Evolutionary conservation across 2,113 vertebrate genomes (phyloP).

Genomic region (Sebastes fasciatus): DNA sequence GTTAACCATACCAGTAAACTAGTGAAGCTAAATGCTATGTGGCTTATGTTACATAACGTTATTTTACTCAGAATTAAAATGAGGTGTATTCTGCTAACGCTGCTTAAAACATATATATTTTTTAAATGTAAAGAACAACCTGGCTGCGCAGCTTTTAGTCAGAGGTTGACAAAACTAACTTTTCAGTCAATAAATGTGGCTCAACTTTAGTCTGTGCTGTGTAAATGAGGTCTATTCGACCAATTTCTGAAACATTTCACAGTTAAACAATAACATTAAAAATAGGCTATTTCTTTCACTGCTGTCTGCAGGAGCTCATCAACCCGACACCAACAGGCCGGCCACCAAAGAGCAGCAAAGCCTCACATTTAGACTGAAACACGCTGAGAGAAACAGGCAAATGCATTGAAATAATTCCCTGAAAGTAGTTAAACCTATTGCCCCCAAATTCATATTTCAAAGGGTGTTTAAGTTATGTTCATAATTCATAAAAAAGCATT

Average conservation of each 20-base stretch:
- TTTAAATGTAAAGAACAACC: too few relatives aligned
- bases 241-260: neutral
- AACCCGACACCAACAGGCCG: neutral
- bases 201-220: neutral
- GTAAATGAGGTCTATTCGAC: neutral
- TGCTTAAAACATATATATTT: neutral
- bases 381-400: neutral
- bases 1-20: neutral
- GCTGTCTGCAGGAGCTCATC: neutral
- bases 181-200: neutral
- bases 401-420: neutral
- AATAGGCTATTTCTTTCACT: neutral
- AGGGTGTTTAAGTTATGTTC: slow-evolving; percentile 22
- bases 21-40: neutral
- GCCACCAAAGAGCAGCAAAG: neutral
- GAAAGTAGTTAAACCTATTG: neutral
- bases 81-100: neutral
- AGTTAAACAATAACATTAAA: neutral
- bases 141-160: neutral
- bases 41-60: neutral
- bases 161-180: neutral
- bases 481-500: slow-evolving; percentile 32
- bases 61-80: neutral
- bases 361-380: neutral
- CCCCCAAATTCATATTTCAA: slow-evolving; percentile 18